phyloP scores from a whole-genome alignment of 2,113 vertebrate genomes.

The Notechis scutatus region DNA sequence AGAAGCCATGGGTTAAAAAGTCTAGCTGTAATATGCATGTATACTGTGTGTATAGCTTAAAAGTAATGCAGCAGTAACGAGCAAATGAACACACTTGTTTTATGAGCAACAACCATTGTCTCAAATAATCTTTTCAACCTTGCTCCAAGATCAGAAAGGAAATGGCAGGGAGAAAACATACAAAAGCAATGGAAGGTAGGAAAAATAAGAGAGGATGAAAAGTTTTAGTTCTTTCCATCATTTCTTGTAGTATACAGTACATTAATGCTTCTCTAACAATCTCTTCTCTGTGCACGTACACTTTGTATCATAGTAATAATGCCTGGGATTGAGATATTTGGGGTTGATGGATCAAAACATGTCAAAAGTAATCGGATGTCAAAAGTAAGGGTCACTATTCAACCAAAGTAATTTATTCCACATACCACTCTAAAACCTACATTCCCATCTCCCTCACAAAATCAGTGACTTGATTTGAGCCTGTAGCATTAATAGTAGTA shows the following conservation, averaged over 20 bases:
- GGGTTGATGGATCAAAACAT: background rate
- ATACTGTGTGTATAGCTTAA: background rate
- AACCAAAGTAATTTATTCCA: background rate
- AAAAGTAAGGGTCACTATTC: background rate
- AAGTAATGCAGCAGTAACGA: background rate
- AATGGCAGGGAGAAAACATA: background rate
- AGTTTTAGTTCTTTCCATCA: background rate
- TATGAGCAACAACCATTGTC: background rate
- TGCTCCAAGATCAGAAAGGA: background rate
- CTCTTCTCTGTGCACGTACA: background rate
- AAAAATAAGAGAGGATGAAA: background rate
- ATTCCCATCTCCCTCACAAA: background rate
- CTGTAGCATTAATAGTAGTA: background rate
- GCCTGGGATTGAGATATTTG: background rate
- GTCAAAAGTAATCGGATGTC: background rate
- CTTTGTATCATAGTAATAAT: background rate
- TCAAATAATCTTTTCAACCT: background rate
- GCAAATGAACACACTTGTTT: background rate
- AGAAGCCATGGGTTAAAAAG: background rate
- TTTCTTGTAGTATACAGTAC: background rate
- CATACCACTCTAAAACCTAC: fast-evolving
- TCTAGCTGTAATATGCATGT: background rate
- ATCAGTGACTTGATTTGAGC: background rate
- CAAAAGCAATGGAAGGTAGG: background rate
- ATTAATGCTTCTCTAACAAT: background rate